Evolutionary conservation across 1,140 invertebrate genomes (phyloP), one percentile per base, ranked within the genome.

Genomic region (Proctacanthus coquilletti): DNA sequence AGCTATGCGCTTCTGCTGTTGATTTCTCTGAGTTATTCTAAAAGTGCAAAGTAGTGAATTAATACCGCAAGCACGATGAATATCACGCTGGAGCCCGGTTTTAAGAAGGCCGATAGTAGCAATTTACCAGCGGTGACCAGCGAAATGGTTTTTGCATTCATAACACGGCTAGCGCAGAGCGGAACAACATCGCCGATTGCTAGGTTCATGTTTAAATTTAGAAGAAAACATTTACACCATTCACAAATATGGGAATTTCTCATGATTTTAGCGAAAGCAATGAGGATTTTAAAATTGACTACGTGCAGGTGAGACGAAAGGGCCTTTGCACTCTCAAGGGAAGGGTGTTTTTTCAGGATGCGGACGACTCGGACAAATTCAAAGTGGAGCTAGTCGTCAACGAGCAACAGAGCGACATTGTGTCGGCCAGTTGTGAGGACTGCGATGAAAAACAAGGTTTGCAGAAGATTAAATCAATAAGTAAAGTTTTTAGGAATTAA

Each of bases 31-130:
- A n/a, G n/a, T n/a, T n/a, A n/a, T n/a, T n/a, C n/a, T n/a, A n/a
- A n/a, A n/a, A n/a, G n/a, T n/a, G n/a, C n/a, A n/a, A n/a, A n/a
- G n/a, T n/a, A n/a, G n/a, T n/a, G n/a, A n/a, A n/a, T n/a, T n/a
- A n/a, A n/a, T n/a, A n/a, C n/a, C n/a, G n/a, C n/a, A n/a, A n/a
- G n/a, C n/a, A 35, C 20, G 36, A 50, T 57, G 32, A 50, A 52
- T 4, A 49, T 58, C 42, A 51, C 56, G 34, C 20, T 58, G 29
- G 55, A 58, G 23, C 46, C 44, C 2, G 55, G 51, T 3, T 58
- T 50, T 36, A 50, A 46, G 1, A 58, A 52, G 35, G 55, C 51
- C 10, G 45, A 51, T 38, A 39, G 48, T 5, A 48, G 56, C 18
- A 56, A 42, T 17, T 39, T 58, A 34, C 55, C 55, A 14, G 18